Percentiles rank a stretch among this genome's conserved stretches.
Evolutionary conservation across 2,113 vertebrate species (phyloP).

Genomic region (Scolopax mira): DNA sequence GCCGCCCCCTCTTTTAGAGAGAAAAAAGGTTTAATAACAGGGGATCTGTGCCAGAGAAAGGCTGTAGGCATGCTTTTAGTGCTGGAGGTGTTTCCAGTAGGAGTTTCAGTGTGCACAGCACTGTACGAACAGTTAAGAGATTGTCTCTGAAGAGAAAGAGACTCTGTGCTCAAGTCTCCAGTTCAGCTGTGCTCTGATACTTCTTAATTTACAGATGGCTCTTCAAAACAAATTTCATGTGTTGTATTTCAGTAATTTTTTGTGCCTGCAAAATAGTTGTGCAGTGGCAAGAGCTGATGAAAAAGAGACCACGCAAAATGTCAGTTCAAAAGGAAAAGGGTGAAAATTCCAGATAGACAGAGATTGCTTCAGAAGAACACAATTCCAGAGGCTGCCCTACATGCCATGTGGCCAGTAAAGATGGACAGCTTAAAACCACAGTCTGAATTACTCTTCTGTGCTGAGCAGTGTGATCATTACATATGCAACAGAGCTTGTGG

Average conservation of each 20-base stretch:
- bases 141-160: neutral
- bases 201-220: neutral
- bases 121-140: neutral
- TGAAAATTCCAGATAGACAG: neutral
- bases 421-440: conserved; percentile 6
- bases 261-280: neutral
- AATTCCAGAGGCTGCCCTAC: neutral
- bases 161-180: neutral
- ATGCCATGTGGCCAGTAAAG: neutral
- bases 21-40: neutral
- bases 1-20: neutral
- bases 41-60: neutral
- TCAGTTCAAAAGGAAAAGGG: neutral
- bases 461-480: neutral
- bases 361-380: neutral
- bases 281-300: neutral
- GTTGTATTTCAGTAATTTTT: neutral
- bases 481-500: conserved; percentile 9
- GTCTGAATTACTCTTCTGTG: conserved; percentile 3
- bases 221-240: neutral
- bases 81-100: neutral
- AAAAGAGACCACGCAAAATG: neutral
- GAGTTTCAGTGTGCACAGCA: neutral
- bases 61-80: neutral
- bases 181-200: neutral